Base-by-base conservation (phyloP, 1,140 invertebrate genomes). In the Notospermus geniculatus region DNA sequence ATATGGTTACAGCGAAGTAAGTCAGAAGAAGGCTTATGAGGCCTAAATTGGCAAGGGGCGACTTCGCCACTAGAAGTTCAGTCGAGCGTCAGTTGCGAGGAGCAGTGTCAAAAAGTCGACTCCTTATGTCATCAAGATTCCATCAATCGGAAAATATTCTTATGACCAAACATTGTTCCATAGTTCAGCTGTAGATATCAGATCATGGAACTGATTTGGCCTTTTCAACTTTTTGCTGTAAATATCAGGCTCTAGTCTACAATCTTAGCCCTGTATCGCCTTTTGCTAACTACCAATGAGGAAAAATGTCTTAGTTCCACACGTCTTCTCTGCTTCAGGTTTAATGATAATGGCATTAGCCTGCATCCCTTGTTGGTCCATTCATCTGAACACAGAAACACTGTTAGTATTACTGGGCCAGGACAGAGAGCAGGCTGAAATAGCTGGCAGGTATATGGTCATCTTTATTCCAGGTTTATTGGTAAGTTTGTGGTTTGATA, bases 401-500 rank as follows among this genome's bases (percentile, higher is more conserved):
- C 29, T 63, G 27, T 30, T 63, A n/a, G 32, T 30, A 7, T 17
- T 45, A 9, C 29, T 63, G 4, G 45, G 50, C 13, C 62, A 63
- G 25, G n/a, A 63, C 32, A 23, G 23, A 19, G 43, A 46, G 27
- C 15, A 54, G 36, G 28, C 25, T 41, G 54, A 27, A 23, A 57
- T 63, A 17, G 52, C 62, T 25, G 62, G 41, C 13, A 23, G 41
- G n/a, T 63, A 63, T 23, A 36, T 63, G 45, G n/a, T 63, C 29
- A 30, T 63, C 9, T 63, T 63, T 39, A 60, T 63, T 27, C 62
- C 62, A 30, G 62, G 62, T 23, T 25, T 28, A 57, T 22, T 63
- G 23, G 62, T 63, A 59, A 60, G 56, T 7, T 4, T 55, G 2
- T 30, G 7, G n/a, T 55, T 55, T 52, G 4, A 5, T 15, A 59